These are phyloP conservation scores for Champsocephalus esox DNA, from an alignment of 2,797 vertebrate species.

Conservation along the genomic window DNA sequence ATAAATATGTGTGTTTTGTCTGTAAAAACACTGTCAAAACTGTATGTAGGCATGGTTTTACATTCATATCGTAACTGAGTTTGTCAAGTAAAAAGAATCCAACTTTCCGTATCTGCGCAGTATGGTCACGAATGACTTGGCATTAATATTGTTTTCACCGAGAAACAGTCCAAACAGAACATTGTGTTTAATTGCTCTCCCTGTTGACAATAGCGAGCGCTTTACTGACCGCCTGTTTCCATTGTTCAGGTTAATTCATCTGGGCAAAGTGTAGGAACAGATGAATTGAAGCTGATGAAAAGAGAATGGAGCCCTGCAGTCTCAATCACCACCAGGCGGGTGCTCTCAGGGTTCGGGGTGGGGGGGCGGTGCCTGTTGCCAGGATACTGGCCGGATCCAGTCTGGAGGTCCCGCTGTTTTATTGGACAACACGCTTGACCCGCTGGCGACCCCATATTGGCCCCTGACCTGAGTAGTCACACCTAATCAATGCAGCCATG, in stretches of 20 bases:
- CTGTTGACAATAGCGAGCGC: slow-evolving; percentile 61
- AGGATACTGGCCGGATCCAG: slow-evolving; percentile 76
- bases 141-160: slow-evolving; percentile 60
- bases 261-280: slow-evolving; percentile 72
- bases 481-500: slow-evolving; percentile 85
- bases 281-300: slow-evolving; percentile 81
- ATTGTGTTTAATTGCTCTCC: slow-evolving; percentile 69
- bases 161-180: slow-evolving; percentile 58
- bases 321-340: slow-evolving; percentile 72
- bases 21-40: neutral
- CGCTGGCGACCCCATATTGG: slow-evolving; percentile 74
- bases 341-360: slow-evolving; percentile 66
- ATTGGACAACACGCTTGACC: slow-evolving; percentile 88
- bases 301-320: slow-evolving; percentile 79
- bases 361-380: slow-evolving; percentile 73
- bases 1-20: neutral
- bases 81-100: neutral
- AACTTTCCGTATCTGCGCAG: slow-evolving; percentile 6
- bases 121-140: slow-evolving; percentile 19
- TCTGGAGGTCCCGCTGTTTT: slow-evolving; percentile 84
- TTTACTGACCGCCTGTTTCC: slow-evolving; percentile 69
- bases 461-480: slow-evolving; percentile 85
- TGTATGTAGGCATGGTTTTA: neutral
- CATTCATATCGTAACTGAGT: neutral
- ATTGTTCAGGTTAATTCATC: slow-evolving; percentile 82